Evolutionary conservation across 2,888 invertebrate species (phyloP).

Genomic region (Zonitis immaculata): DNA sequence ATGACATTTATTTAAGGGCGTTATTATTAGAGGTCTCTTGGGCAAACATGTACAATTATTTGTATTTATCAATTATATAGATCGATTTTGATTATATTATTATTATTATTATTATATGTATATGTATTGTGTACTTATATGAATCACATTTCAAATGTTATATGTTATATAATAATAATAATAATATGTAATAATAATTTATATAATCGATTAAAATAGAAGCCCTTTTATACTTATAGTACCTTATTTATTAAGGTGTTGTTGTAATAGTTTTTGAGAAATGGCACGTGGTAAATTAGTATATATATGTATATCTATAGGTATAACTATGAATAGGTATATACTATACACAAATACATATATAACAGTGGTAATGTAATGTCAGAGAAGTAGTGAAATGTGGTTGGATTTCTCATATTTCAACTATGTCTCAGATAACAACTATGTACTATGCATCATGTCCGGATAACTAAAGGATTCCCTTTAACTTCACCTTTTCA

Average conservation of each 20-base stretch:
- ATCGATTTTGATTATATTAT: too few species aligned
- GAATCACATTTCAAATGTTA: not conserved
- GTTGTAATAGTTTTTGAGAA: slow-evolving; percentile 15
- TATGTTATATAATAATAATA: not conserved
- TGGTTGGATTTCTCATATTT: slow-evolving; percentile 28
- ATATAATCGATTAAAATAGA: not conserved
- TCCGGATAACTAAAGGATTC: slow-evolving; percentile 10
- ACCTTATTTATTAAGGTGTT: not conserved
- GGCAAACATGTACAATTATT: not conserved
- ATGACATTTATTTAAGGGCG: not conserved
- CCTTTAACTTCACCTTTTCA: too few species aligned
- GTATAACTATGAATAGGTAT: not conserved
- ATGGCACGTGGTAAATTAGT: slow-evolving; percentile 22
- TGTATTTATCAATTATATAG: not conserved
- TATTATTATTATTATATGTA: too few species aligned
- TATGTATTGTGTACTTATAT: too few species aligned
- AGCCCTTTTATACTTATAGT: too few species aligned
- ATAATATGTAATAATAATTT: not conserved
- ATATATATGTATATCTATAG: not conserved
- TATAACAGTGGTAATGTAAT: slow-evolving; percentile 29
- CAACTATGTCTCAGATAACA: slow-evolving; percentile 29
- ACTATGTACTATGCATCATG: slow-evolving; percentile 21
- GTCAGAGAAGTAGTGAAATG: slow-evolving; percentile 31
- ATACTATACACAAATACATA: not conserved
- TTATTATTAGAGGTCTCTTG: not conserved